Percentiles rank a stretch among this genome's conserved stretches.
Evolutionary conservation across 2,888 invertebrate genomes (phyloP).

Genomic region (Microctonus aethiopoides): DNA sequence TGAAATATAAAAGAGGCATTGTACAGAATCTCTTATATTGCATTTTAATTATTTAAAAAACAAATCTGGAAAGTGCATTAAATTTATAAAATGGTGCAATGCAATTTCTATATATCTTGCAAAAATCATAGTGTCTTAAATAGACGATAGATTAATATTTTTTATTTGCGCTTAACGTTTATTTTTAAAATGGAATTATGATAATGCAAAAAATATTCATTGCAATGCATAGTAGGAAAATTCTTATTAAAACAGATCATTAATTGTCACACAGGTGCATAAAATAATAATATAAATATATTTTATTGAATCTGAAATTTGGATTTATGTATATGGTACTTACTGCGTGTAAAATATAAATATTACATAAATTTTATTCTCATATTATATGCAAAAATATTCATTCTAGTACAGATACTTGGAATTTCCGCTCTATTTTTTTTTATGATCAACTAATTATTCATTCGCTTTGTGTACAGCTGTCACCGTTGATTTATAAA

Average conservation of each 20-base stretch:
- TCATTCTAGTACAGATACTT: background rate
- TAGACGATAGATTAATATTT: background rate
- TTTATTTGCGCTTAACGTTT: background rate
- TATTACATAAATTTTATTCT: slow-evolving; percentile 13
- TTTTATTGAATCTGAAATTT: background rate
- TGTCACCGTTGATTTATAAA: slow-evolving; percentile 23
- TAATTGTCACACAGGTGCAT: background rate
- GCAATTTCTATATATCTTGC: background rate
- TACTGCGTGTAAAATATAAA: slow-evolving; percentile 30
- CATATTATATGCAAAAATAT: background rate
- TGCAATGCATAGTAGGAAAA: background rate
- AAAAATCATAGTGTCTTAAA: background rate
- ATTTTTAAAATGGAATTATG: background rate
- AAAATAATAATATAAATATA: background rate
- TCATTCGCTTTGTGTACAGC: slow-evolving; percentile 23
- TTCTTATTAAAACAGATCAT: background rate
- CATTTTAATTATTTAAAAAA: background rate
- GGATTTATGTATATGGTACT: slow-evolving; percentile 13
- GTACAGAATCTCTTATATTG: slow-evolving; percentile 3
- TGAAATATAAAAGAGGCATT: background rate
- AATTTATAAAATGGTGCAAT: slow-evolving; percentile 7
- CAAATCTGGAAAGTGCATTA: background rate
- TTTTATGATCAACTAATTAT: slow-evolving; percentile 2
- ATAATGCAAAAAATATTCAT: no score
- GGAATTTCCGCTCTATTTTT: background rate